A percentile compares a stretch with the other conserved stretches of the same genome.
phyloP scores from a whole-genome alignment of 2,888 invertebrate genomes.

The Microplitis manilae region DNA sequence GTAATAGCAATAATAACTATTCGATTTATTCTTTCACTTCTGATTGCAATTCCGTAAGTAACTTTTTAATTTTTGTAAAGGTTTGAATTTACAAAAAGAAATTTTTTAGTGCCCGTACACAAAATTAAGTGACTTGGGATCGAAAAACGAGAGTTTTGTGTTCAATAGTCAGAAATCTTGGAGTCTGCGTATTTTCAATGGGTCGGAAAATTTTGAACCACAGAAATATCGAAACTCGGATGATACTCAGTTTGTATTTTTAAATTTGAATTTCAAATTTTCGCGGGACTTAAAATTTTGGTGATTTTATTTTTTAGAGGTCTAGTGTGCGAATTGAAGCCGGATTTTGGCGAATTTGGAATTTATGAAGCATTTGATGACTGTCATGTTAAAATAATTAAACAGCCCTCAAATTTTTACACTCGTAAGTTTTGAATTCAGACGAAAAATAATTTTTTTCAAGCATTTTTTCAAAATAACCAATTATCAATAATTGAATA shows the following conservation, averaged over 20 bases:
- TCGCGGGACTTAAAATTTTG: background rate
- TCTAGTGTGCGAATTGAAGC: slow-evolving; percentile 76
- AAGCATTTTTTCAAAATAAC: too few relatives aligned
- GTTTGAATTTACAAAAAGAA: background rate
- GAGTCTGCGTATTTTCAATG: slow-evolving; percentile 75
- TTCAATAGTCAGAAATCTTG: slow-evolving; percentile 74
- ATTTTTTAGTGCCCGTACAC: slow-evolving; percentile 78
- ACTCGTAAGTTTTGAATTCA: slow-evolving; percentile 74
- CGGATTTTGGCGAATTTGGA: slow-evolving; percentile 80
- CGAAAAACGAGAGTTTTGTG: slow-evolving; percentile 69
- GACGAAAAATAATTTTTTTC: too few relatives aligned
- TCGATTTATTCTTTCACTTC: slow-evolving; percentile 76
- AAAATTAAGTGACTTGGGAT: slow-evolving; percentile 71
- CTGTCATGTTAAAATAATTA: slow-evolving; percentile 75
- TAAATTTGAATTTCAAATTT: background rate
- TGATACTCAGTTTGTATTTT: slow-evolving; percentile 52
- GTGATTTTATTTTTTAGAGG: slow-evolving; percentile 69
- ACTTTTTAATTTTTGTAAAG: background rate
- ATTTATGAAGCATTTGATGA: slow-evolving; percentile 77
- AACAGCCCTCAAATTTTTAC: slow-evolving; percentile 81
- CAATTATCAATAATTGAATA: too few relatives aligned
- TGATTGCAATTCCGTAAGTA: slow-evolving; percentile 79
- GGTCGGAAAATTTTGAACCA: slow-evolving; percentile 69
- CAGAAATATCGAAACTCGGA: slow-evolving; percentile 43
- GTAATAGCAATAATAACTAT: slow-evolving; percentile 54